These are phyloP conservation scores for Phycodurus eques DNA, from an alignment of 2,113 vertebrate genomes.

Conservation along the genomic window DNA sequence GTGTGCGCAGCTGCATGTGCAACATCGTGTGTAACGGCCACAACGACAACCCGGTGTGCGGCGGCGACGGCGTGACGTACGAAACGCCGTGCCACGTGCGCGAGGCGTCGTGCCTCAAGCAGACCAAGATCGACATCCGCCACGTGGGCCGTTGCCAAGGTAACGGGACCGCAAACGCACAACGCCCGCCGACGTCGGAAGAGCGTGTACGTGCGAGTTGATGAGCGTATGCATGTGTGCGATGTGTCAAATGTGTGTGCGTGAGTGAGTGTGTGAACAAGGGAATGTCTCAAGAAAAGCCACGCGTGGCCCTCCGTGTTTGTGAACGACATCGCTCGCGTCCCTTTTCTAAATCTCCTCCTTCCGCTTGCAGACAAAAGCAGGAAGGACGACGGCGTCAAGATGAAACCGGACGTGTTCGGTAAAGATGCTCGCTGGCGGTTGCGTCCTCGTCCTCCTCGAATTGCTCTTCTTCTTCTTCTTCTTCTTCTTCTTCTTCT, in stretches of 20 bases:
- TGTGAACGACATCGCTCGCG: no score
- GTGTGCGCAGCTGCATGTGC: constrained; percentile 86
- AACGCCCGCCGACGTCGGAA: no score
- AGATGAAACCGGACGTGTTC: constrained; percentile 65
- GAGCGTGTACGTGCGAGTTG: no score
- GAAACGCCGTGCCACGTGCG: constrained; percentile 93
- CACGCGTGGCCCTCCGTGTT: no score
- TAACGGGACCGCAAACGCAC: constrained; percentile 44
- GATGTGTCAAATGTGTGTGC: no score
- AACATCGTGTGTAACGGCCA: constrained; percentile 97
- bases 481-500: not conserved
- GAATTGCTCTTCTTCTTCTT: not conserved
- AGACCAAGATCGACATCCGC: constrained; percentile 93
- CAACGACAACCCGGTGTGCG: constrained; percentile 96
- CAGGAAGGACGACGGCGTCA: constrained; percentile 64
- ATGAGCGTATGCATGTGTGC: no score
- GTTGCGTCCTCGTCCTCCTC: not conserved
- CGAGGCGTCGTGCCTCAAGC: constrained; percentile 94
- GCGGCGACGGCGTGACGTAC: constrained; percentile 89
- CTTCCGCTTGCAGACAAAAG: constrained; percentile 64
- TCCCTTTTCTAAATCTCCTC: no score
- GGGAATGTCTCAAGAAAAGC: no score
- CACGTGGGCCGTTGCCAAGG: constrained; percentile 93
- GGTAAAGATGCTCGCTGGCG: constrained; percentile 27
- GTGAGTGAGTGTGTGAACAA: no score